Base-by-base conservation (phyloP, 2,113 vertebrate species). In the Pampusana beccarii region DNA sequence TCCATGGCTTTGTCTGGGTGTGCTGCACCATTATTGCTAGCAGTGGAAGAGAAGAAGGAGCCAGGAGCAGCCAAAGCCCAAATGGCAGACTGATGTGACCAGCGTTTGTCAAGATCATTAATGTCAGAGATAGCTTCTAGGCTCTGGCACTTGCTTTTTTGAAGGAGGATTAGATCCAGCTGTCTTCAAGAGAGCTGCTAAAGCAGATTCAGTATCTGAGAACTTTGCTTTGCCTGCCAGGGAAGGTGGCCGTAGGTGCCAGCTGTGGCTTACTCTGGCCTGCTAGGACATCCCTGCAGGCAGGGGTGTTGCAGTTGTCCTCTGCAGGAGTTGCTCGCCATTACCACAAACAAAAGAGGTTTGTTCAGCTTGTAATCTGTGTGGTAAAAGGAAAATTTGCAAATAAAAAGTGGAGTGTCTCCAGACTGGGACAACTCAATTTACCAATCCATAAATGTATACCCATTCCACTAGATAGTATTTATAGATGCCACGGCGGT, bases 61-160 rank as follows among this genome's bases (percentile, higher is more conserved):
- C 14, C n/a, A 29, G 62, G n/a, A 62, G 31, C 25, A 54, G 25
- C 38, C 29, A 34, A 64, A 85, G 48, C 57, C 53, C 44, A 56
- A 71, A 31, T 5, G 16, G 18, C 42, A 19, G 6, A 54, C 21
- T 0, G 0, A 5, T 16, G 31, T 50, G 46, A 24, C 33, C 0
- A 0, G 12, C 5, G 3, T 70, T 82, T 62, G 57, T 80, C 71
- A 61, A 51, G 56, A 44, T 46, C 2, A 1, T 24, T 86, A 26
- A 38, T 14, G 31, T 50, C 60, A 65, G 71, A 36, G 40, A 5
- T 56, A 36, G 48, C 28, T 82, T 71, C 53, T 54, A n/a, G 66
- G 44, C 61, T 67, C 65, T 56, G 42, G 17, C 34, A 64, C 57
- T 87, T 33, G 21, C 26, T 60, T 10, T 5, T 85, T 65, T 69